Evolutionary conservation across 1,140 invertebrate species (phyloP).

Genomic region (Cotesia glomerata): DNA sequence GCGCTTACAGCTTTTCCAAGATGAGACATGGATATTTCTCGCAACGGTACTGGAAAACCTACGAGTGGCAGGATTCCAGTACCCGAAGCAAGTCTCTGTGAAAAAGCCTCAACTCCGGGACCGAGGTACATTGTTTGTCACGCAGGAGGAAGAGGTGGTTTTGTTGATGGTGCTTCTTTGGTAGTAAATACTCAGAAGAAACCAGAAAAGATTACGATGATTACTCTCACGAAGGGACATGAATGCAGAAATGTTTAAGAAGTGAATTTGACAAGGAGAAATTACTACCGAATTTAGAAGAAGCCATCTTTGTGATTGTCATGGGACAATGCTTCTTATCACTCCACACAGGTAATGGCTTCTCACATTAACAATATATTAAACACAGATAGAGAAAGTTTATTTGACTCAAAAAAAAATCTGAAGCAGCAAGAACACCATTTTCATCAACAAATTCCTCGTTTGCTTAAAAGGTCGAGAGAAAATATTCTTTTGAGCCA

Average conservation of each 20-base stretch:
- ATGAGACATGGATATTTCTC: slow-evolving; percentile 10
- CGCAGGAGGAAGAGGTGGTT: background rate
- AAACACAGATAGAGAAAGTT: no score
- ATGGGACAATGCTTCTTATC: slow-evolving; percentile 14
- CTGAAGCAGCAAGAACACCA: no score
- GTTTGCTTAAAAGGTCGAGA: no score
- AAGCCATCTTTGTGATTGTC: slow-evolving; percentile 10
- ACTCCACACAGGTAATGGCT: background rate
- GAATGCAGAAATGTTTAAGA: background rate
- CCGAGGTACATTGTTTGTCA: slow-evolving; percentile 2
- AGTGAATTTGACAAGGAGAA: background rate
- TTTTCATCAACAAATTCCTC: no score
- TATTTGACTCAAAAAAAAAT: no score
- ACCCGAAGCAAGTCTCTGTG: background rate
- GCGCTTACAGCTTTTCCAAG: background rate
- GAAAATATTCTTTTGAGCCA: no score
- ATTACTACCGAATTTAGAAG: background rate
- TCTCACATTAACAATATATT: no score
- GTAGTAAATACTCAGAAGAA: background rate
- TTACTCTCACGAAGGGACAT: slow-evolving; percentile 19
- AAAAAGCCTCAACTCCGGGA: background rate
- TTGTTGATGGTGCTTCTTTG: background rate
- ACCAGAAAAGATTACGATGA: slow-evolving; percentile 1
- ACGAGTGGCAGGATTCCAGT: background rate
- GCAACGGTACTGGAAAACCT: background rate